Conservation (phyloP, 1,140 invertebrate genomes). For the Drosophila kikkawai region DNA sequence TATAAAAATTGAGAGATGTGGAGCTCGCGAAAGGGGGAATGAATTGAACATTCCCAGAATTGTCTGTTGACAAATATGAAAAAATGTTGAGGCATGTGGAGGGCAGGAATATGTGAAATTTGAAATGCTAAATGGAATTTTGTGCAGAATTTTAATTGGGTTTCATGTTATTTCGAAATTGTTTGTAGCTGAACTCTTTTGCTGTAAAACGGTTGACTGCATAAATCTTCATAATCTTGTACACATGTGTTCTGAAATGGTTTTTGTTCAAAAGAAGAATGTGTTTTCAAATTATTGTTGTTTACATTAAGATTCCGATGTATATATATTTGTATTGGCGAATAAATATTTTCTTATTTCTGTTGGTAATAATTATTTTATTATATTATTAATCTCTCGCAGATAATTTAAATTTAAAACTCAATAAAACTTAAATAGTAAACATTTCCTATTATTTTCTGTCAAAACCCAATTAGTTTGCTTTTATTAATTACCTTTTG, state of each 20-base stretch:
- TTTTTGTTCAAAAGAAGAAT: background rate
- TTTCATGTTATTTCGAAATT: conserved; percentile 17
- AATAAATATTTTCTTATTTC: background rate
- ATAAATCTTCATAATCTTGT: background rate
- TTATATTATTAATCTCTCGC: background rate
- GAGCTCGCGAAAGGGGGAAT: conserved; percentile 1
- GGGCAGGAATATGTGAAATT: conserved; percentile 13
- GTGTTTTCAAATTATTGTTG: conserved; percentile 2
- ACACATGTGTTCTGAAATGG: conserved; percentile 1
- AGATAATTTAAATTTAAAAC: background rate
- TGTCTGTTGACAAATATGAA: conserved; percentile 33
- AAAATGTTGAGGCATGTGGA: conserved; percentile 8
- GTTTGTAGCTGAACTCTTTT: conserved; percentile 9
- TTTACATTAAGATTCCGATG: conserved; percentile 2
- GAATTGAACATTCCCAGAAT: conserved; percentile 29
- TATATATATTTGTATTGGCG: background rate
- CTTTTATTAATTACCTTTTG: conserved; percentile 33
- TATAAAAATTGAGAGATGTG: background rate
- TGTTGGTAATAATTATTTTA: background rate
- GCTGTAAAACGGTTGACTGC: conserved; percentile 7
- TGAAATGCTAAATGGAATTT: conserved; percentile 27
- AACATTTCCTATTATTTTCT: conserved; percentile 5
- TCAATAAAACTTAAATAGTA: background rate
- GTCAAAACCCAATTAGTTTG: conserved; percentile 11
- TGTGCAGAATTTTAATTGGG: conserved; percentile 35